Evolutionary conservation across 2,113 vertebrate genomes (phyloP).

Genomic region (Neolamprologus sp.): DNA sequence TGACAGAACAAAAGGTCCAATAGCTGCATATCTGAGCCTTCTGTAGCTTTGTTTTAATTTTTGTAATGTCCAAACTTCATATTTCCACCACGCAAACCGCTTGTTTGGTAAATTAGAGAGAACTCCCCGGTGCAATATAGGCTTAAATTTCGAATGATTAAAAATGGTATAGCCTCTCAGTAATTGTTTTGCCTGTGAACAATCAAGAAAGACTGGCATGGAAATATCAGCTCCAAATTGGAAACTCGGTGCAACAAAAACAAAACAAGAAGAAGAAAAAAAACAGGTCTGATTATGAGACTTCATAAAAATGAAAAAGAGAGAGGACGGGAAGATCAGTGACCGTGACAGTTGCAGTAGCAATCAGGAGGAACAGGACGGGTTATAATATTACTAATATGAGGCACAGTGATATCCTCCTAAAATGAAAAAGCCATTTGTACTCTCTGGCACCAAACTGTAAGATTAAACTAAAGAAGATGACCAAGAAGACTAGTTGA

Average conservation of each 20-base stretch:
- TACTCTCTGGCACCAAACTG: neutral
- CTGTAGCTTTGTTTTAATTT: neutral
- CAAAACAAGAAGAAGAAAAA: neutral
- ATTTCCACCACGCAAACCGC: neutral
- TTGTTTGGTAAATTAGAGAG: neutral
- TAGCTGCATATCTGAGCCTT: neutral
- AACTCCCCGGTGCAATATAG: neutral
- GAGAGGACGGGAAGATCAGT: neutral
- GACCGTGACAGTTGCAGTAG: neutral
- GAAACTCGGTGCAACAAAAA: neutral
- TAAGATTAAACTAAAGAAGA: neutral
- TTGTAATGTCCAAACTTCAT: neutral
- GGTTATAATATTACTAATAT: neutral
- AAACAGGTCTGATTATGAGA: neutral
- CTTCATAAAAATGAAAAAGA: neutral
- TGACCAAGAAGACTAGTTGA: neutral
- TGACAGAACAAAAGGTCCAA: neutral
- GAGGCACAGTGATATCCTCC: neutral
- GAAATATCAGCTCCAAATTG: neutral
- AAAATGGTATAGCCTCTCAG: neutral
- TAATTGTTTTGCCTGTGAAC: neutral
- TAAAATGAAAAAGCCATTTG: neutral
- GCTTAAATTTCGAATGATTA: neutral
- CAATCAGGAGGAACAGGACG: neutral
- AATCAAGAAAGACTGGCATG: neutral